Conservation (phyloP, 2,888 invertebrate species). For the Drosophila mulleri region DNA sequence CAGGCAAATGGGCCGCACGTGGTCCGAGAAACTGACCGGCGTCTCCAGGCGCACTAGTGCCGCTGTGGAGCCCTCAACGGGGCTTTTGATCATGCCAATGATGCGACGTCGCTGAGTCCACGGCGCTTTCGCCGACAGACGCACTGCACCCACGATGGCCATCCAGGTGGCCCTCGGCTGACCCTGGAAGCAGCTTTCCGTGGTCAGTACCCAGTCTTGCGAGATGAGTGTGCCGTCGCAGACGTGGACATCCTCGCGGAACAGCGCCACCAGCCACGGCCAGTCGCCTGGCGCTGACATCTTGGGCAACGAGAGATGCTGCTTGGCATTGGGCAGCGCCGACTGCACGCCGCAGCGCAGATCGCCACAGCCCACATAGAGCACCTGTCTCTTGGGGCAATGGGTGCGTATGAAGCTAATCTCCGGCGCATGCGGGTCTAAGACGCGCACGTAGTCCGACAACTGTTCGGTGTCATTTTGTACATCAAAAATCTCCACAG, state of each 20-base stretch:
- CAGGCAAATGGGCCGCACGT: conserved; percentile 93
- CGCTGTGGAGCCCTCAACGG: conserved; percentile 94
- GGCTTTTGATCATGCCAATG: conserved; percentile 94
- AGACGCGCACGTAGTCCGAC: conserved; percentile 91
- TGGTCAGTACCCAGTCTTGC: conserved; percentile 93
- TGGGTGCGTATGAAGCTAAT: conserved; percentile 92
- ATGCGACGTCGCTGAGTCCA: conserved; percentile 95
- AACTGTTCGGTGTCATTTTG: conserved; percentile 87
- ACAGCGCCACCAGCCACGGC: conserved; percentile 96
- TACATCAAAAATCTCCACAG: conserved; percentile 89
- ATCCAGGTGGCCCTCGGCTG: conserved; percentile 95
- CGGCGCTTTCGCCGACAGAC: conserved; percentile 92
- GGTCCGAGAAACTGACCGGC: conserved; percentile 91
- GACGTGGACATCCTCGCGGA: conserved; percentile 93
- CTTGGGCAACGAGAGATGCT: conserved; percentile 87
- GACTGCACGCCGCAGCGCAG: conserved; percentile 91
- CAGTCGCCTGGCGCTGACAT: conserved; percentile 93
- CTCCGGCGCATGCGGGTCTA: conserved; percentile 92
- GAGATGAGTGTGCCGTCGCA: conserved; percentile 94
- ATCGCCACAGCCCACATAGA: conserved; percentile 92
- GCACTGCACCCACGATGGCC: conserved; percentile 91
- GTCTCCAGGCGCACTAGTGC: conserved; percentile 92
- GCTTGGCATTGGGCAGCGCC: conserved; percentile 84
- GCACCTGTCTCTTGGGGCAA: conserved; percentile 91
- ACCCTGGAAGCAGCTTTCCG: conserved; percentile 94